Conservation (phyloP, 1,140 invertebrate species). For the Dendrolimus kikuchii region DNA sequence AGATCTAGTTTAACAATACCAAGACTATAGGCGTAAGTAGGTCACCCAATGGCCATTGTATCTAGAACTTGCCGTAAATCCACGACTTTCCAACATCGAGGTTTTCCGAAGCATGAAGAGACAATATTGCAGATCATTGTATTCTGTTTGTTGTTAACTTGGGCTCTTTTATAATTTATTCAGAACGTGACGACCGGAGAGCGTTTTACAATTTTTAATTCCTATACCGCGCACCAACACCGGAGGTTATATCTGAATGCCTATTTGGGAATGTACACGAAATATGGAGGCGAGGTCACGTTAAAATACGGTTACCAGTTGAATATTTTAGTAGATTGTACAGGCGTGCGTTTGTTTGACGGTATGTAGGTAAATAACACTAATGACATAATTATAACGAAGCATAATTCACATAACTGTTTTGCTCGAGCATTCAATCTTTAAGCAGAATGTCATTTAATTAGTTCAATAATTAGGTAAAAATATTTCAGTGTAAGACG, state of each 20-base stretch:
- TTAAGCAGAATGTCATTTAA: too few species aligned
- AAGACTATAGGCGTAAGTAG: conserved; percentile 49
- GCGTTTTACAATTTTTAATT: conserved; percentile 39
- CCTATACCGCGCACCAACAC: conserved; percentile 16
- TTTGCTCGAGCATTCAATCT: too few species aligned
- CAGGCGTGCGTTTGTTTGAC: conserved; percentile 6
- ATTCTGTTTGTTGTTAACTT: conserved; percentile 32
- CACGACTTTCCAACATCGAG: conserved; percentile 23
- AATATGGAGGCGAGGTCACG: conserved; percentile 16
- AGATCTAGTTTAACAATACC: conserved; percentile 53
- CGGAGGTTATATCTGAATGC: conserved; percentile 16
- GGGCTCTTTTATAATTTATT: conserved; percentile 57
- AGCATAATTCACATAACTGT: conserved; percentile 1
- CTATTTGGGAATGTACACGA: conserved; percentile 20
- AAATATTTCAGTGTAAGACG: too few species aligned
- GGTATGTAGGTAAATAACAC: neutral
- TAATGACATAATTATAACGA: conserved; percentile 9
- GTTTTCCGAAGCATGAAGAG: conserved; percentile 14
- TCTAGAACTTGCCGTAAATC: conserved; percentile 27
- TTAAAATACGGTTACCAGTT: conserved; percentile 8
- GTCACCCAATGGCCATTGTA: conserved; percentile 37
- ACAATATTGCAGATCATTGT: conserved; percentile 22
- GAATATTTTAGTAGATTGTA: conserved; percentile 13
- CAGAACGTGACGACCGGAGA: conserved; percentile 49
- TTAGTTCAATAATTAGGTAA: too few species aligned